phyloP scores from a whole-genome alignment of 1,140 invertebrate species.

The Lepidurus packardi region DNA sequence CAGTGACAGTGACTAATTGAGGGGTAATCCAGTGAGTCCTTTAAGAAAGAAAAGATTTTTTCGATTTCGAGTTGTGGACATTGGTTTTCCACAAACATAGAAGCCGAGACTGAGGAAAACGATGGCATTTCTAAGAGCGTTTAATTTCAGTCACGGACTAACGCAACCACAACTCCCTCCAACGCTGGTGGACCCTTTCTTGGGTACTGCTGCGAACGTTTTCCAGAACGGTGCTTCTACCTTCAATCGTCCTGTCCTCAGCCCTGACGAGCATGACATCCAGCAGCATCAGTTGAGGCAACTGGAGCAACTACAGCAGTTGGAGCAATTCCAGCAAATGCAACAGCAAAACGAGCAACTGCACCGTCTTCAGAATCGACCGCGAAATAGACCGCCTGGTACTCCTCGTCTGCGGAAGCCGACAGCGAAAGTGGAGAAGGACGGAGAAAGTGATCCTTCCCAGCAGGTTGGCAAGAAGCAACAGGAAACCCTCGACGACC shows the following conservation, averaged over 20 bases:
- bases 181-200: background rate
- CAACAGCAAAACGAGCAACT: constrained; percentile 25
- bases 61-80: too few species aligned
- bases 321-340: constrained; percentile 30
- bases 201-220: background rate
- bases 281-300: background rate
- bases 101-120: background rate
- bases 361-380: constrained; percentile 20
- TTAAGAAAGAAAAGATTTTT: background rate
- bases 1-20: too few species aligned
- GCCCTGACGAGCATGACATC: constrained; percentile 18
- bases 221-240: constrained; percentile 2
- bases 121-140: background rate
- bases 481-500: constrained; percentile 23
- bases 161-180: background rate
- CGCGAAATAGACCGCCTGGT: background rate
- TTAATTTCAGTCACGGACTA: background rate
- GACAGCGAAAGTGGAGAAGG: background rate
- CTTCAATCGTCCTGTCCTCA: constrained; percentile 15
- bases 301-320: constrained; percentile 29
- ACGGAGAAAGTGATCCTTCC: too few species aligned
- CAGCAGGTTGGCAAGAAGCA: constrained; percentile 1
- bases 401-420: background rate
- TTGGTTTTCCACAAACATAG: background rate
- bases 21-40: too few species aligned